Base-by-base conservation (phyloP, 2,113 vertebrate species). In the Eulemur rufifrons region DNA sequence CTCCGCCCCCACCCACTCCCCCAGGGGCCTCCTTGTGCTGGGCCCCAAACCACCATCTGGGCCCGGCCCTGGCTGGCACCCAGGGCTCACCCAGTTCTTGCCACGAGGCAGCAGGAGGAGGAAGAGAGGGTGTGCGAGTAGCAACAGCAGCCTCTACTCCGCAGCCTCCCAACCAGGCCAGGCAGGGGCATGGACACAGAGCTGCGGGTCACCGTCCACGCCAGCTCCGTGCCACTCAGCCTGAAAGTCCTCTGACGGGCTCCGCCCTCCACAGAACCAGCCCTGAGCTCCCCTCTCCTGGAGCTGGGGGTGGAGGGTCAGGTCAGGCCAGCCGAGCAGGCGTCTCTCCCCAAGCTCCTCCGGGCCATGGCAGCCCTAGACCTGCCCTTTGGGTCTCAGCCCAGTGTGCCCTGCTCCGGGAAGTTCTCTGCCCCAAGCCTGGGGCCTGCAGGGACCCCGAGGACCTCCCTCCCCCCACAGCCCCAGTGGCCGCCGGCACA, bases 41-140 rank as follows among this genome's bases (percentile, higher is more conserved):
- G 6, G 91, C 77, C 93, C 94, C 86, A 96, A 96, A 96, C 97
- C 91, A 96, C 96, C 92, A 87, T 84, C 89, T 81, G 90, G 74
- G 89, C 83, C 84, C 71, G 25, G 39, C 87, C 85, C 92, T 95
- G 94, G 95, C 84, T 76, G 88, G 86, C 95, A 86, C 95, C 90
- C 91, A 96, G 95, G 86, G 74, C 91, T 96, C 88, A 84, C 89
- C 85, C 94, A 95, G 86, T 18, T 93, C 96, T 83, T 89, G 96
- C 97, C 97, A 95, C 76, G 34, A 96, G 89, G 95, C 96, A 95
- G 83, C 93, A 50, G 69, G 25, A 11, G 1, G 74, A 92, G 92
- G 71, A 76, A 90, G 54, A 50, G 54, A 25, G 34, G 69, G 47
- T 47, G 21, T 39, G 1, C 3, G 21, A 52, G 18, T 10, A 29